A percentile compares a stretch with the other conserved stretches of the same genome.
phyloP scores from a whole-genome alignment of 2,797 vertebrate species.

The Corythornis leucogaster region DNA sequence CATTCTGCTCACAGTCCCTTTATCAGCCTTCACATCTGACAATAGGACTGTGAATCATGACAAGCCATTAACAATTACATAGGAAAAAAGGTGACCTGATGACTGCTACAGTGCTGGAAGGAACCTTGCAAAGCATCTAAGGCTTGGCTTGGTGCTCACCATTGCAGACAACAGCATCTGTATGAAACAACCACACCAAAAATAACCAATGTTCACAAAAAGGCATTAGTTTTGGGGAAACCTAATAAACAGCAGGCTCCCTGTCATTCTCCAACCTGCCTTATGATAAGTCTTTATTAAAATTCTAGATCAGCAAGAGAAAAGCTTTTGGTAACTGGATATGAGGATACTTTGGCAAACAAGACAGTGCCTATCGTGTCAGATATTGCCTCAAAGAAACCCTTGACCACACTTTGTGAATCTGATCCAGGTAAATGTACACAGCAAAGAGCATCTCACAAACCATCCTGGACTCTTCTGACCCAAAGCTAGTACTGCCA shows the following conservation, averaged over 20 bases:
- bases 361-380: too few relatives aligned
- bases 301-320: background rate
- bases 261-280: background rate
- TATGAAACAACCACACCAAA: background rate
- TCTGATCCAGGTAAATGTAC: background rate
- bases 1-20: background rate
- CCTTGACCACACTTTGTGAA: accelerated
- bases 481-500: too few relatives aligned
- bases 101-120: background rate
- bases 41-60: background rate
- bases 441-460: too few relatives aligned
- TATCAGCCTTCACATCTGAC: slow-evolving; percentile 5
- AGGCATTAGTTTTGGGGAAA: background rate
- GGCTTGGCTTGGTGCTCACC: background rate
- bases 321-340: background rate
- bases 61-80: background rate
- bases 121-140: background rate
- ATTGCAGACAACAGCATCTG: background rate
- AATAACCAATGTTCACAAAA: background rate
- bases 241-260: background rate
- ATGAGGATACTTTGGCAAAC: background rate
- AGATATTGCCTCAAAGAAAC: background rate
- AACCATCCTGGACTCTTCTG: too few relatives aligned
- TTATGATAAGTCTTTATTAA: background rate
- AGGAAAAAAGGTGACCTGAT: background rate